Conservation (phyloP, 2,797 vertebrate species). For the Alauda arvensis region DNA sequence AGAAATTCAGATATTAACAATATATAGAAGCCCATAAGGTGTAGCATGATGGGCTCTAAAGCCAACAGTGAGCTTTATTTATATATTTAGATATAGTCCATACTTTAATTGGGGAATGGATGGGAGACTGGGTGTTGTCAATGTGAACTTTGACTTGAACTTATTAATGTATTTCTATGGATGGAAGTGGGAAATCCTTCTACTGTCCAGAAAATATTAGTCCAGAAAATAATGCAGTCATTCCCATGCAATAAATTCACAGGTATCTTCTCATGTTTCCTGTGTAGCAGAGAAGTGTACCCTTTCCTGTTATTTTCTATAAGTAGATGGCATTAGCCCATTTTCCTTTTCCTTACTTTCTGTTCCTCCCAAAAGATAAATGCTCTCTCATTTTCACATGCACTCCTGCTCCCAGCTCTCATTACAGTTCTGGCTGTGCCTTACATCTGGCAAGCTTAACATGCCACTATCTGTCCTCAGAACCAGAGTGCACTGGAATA, state of each 20-base stretch:
- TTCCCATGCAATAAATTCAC: background rate
- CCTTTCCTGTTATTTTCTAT: background rate
- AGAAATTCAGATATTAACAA: background rate
- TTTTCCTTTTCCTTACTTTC: background rate
- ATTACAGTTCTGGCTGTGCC: background rate
- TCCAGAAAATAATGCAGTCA: background rate
- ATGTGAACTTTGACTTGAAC: background rate
- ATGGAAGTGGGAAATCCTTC: background rate
- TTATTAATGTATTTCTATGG: background rate
- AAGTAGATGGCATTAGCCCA: background rate
- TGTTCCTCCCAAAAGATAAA: background rate
- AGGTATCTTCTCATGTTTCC: background rate
- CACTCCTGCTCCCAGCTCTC: background rate
- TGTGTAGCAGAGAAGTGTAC: background rate
- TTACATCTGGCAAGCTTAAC: constrained; percentile 14
- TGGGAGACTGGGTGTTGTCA: fast-evolving
- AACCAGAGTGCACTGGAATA: constrained; percentile 4
- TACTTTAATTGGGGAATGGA: background rate
- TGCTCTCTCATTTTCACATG: background rate
- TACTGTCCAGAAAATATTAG: background rate
- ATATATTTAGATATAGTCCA: background rate
- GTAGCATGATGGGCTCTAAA: background rate
- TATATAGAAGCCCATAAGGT: background rate
- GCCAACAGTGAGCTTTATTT: background rate
- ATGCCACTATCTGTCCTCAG: constrained; percentile 7